A percentile compares a stretch with the other conserved stretches of the same genome.
phyloP scores from a whole-genome alignment of 2,888 invertebrate species.

The Octodonta nipae region DNA sequence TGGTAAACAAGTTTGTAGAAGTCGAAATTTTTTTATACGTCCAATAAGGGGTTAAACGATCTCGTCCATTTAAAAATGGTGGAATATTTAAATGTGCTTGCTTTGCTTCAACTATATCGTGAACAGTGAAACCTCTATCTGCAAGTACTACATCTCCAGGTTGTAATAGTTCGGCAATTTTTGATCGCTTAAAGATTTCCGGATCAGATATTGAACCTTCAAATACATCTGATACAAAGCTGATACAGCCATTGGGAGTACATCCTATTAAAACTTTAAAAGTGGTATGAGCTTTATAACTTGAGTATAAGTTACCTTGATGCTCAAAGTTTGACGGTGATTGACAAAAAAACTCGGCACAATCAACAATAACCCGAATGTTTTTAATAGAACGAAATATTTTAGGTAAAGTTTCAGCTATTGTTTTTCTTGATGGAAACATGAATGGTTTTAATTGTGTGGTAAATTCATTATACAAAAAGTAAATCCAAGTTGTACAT shows the following conservation, averaged over 20 bases:
- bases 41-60: no score
- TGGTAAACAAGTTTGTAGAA: neutral
- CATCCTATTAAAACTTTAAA: neutral
- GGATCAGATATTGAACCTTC: neutral
- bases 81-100: neutral
- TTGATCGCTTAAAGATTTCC: neutral
- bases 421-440: slow-evolving; percentile 2
- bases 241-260: neutral
- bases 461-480: slow-evolving; percentile 4
- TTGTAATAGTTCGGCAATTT: neutral
- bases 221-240: neutral
- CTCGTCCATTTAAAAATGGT: neutral
- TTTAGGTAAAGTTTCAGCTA: slow-evolving; percentile 1
- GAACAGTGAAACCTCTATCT: neutral
- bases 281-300: no score
- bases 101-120: neutral
- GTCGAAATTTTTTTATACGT: neutral
- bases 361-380: slow-evolving; percentile 1
- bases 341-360: slow-evolving; percentile 2
- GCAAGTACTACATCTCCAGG: neutral
- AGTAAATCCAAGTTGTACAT: slow-evolving; percentile 5
- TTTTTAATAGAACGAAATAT: neutral
- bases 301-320: slow-evolving; percentile 3
- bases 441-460: slow-evolving; percentile 2
- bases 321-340: slow-evolving; percentile 1